Percentiles rank a stretch among this genome's conserved stretches.
These are phyloP conservation scores for Megalopta genalis DNA, from an alignment of 1,140 invertebrate genomes.

Conservation along the genomic window DNA sequence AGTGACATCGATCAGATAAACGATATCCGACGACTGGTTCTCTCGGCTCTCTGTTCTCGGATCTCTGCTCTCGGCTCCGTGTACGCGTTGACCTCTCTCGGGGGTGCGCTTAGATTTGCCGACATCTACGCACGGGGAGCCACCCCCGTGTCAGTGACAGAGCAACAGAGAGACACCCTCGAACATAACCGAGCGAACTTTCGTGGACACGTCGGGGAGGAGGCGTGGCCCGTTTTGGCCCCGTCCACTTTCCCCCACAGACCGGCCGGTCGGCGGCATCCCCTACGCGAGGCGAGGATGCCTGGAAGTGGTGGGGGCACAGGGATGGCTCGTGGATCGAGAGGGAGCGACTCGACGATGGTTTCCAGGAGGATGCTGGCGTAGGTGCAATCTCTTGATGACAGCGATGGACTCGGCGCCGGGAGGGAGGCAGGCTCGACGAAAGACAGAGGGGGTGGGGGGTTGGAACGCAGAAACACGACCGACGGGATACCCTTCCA, in stretches of 20 bases:
- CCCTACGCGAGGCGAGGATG: slow-evolving; percentile 17
- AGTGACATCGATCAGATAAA: slow-evolving; percentile 59
- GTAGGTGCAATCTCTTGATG: slow-evolving; percentile 55
- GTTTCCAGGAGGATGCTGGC: slow-evolving; percentile 39
- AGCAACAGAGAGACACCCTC: slow-evolving; percentile 61
- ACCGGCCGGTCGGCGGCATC: slow-evolving; percentile 9
- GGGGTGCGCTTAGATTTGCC: slow-evolving; percentile 53
- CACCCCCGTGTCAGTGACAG: slow-evolving; percentile 59
- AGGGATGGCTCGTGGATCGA: slow-evolving; percentile 1
- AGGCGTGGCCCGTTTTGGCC: slow-evolving; percentile 55
- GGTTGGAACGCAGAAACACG: too few relatives aligned
- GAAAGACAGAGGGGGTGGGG: too few relatives aligned
- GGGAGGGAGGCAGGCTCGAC: too few relatives aligned
- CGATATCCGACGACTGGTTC: slow-evolving; percentile 54
- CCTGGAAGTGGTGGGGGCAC: neutral
- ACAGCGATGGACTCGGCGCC: slow-evolving; percentile 23
- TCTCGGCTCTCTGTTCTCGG: neutral
- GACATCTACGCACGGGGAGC: slow-evolving; percentile 43
- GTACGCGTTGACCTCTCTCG: slow-evolving; percentile 43
- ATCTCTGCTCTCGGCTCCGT: neutral
- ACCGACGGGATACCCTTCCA: slow-evolving; percentile 18
- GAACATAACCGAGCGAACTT: slow-evolving; percentile 44
- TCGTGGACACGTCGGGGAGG: slow-evolving; percentile 35
- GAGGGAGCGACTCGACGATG: slow-evolving; percentile 24
- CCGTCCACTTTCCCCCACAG: slow-evolving; percentile 56